Percentiles rank a stretch among this genome's conserved stretches.
phyloP scores from a whole-genome alignment of 2,888 invertebrate species.

The Holacanthella duospinosa region DNA sequence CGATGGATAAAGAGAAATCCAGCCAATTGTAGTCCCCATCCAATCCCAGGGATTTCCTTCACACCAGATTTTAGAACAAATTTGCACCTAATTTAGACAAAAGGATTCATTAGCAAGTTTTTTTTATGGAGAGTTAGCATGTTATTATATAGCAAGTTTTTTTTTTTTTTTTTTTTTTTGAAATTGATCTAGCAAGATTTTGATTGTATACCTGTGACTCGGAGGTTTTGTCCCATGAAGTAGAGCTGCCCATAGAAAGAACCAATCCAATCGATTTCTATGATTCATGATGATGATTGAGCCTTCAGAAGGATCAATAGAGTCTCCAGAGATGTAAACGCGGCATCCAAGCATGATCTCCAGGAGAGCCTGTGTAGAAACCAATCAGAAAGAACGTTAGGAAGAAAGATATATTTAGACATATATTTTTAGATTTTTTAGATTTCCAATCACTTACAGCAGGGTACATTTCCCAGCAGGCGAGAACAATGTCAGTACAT shows the following conservation, averaged over 20 bases:
- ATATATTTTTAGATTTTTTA: too few species aligned
- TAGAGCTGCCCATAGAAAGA: constrained; percentile 74
- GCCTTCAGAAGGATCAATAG: constrained; percentile 57
- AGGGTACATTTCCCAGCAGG: constrained; percentile 71
- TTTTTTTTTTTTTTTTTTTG: too few species aligned
- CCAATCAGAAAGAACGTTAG: too few species aligned
- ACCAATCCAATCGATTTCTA: constrained; percentile 79
- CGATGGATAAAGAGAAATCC: constrained; percentile 74
- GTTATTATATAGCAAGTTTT: too few species aligned
- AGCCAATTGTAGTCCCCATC: constrained; percentile 65
- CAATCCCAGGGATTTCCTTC: constrained; percentile 70
- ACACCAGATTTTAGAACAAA: constrained; percentile 76
- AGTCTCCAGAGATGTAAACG: constrained; percentile 63
- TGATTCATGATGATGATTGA: constrained; percentile 78
- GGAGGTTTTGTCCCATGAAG: constrained; percentile 54
- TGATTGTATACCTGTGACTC: constrained; percentile 44
- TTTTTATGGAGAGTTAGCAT: too few species aligned
- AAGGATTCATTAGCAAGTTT: too few species aligned
- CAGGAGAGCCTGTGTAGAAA: constrained; percentile 70
- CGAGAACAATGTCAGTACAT: constrained; percentile 59
- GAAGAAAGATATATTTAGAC: not conserved
- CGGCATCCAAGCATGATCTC: constrained; percentile 58
- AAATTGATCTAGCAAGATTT: too few species aligned
- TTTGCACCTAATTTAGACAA: constrained; percentile 62
- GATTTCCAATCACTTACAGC: constrained; percentile 59